Conservation (phyloP, 2,888 invertebrate species). For the Buathra laborator region DNA sequence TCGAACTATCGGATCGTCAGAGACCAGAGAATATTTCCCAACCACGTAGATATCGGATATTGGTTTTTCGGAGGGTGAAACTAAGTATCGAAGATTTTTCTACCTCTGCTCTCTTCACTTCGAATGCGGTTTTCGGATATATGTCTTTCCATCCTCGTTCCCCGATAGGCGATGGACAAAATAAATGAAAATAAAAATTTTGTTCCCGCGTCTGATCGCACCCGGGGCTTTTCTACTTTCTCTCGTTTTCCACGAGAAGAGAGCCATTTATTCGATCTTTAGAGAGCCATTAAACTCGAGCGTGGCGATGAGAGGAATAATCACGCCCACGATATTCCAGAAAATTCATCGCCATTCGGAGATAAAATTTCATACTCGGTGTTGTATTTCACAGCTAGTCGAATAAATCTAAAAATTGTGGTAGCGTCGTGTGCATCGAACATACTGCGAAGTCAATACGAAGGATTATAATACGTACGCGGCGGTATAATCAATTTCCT, state of each 20-base stretch:
- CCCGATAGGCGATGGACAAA: not conserved
- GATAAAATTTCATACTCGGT: not conserved
- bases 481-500: conserved; percentile 77
- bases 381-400: not conserved
- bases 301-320: not conserved
- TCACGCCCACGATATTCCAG: not conserved
- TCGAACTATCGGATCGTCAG: not conserved
- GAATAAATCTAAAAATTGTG: not conserved
- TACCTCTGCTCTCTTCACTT: not conserved
- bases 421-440: not conserved
- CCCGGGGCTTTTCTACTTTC: conserved; percentile 8
- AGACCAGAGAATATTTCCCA: not conserved
- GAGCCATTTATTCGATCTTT: not conserved
- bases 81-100: conserved; percentile 14
- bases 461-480: not conserved
- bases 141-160: too few species aligned
- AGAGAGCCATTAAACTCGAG: conserved; percentile 7
- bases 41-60: conserved; percentile 13
- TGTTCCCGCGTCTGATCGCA: conserved; percentile 1
- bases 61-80: not conserved
- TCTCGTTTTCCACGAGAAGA: not conserved
- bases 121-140: not conserved
- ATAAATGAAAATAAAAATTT: not conserved
- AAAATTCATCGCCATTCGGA: not conserved
- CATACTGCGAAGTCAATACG: not conserved